phyloP scores from a whole-genome alignment of 2,113 vertebrate species.

The Notothenia rossii region DNA sequence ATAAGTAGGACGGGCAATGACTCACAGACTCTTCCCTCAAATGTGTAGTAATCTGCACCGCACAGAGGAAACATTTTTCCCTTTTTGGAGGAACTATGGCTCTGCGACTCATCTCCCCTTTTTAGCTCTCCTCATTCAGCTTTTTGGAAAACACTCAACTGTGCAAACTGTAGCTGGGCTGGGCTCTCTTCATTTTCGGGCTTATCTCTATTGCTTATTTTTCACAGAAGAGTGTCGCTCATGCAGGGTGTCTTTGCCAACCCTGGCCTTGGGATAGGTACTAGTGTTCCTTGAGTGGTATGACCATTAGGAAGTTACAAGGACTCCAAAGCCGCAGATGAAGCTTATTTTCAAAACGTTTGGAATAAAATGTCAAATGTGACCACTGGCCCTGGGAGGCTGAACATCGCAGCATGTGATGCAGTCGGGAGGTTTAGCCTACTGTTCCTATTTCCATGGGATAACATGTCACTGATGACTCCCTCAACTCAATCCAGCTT shows the following conservation, averaged over 20 bases:
- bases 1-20: slow-evolving; percentile 73
- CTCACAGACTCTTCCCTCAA: slow-evolving; percentile 59
- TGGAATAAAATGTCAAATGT: slow-evolving; percentile 26
- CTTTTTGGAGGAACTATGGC: slow-evolving; percentile 45
- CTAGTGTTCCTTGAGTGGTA: slow-evolving; percentile 39
- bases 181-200: slow-evolving; percentile 36
- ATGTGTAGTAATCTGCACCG: slow-evolving; percentile 54
- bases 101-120: slow-evolving; percentile 34
- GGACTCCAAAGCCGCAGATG: slow-evolving; percentile 22
- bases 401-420: slow-evolving; percentile 26
- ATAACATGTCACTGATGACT: slow-evolving; percentile 40
- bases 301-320: slow-evolving; percentile 43
- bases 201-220: slow-evolving; percentile 48
- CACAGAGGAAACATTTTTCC: slow-evolving; percentile 30
- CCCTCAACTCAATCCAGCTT: slow-evolving; percentile 53
- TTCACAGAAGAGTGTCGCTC: slow-evolving; percentile 59
- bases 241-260: slow-evolving; percentile 50
- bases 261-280: slow-evolving; percentile 47
- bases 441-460: slow-evolving; percentile 46
- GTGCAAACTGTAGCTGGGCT: slow-evolving; percentile 63
- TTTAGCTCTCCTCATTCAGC: slow-evolving; percentile 54
- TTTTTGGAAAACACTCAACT: slow-evolving; percentile 38
- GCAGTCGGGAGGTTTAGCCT: slow-evolving; percentile 37
- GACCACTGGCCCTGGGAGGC: slow-evolving; percentile 7
- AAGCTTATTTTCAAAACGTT: slow-evolving; percentile 48